Base-by-base conservation (phyloP, 2,888 invertebrate genomes). In the Meganola albula region DNA sequence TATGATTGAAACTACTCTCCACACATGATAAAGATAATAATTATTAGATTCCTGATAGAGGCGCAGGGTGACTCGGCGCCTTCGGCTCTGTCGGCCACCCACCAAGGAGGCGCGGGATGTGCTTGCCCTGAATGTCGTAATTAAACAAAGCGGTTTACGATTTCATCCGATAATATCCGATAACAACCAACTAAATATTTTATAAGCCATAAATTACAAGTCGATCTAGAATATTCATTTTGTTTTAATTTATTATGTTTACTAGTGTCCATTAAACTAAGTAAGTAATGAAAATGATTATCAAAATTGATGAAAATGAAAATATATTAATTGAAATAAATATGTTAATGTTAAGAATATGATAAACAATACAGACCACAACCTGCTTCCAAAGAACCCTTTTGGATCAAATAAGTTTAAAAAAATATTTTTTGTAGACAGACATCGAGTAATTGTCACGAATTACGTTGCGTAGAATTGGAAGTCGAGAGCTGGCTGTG, bases 131-230 rank as follows among this genome's bases (percentile, higher is more conserved):
- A 64, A 66, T 62, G 60, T 61, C 62, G 58, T 73, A 74, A 76
- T 75, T 76, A 77, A 74, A 42, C 34, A 48, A 55, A 42, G 69
- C 57, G 49, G 49, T 49, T 65, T 53, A 60, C 59, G 65, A 69
- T 72, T 67, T 69, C 65, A 70, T 73, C 70, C 65, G 66, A 71
- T 74, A 68, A 60, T 54, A 40, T 31, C 48, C 49, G 67, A 71
- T 67, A 69, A 59, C 54, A 53, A 44, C 45, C 48, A 56, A 61
- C 58, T n/a, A n/a, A n/a, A n/a, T n/a, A n/a, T n/a, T n/a, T n/a
- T n/a, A n/a, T n/a, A n/a, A n/a, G n/a, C n/a, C n/a, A n/a, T n/a
- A n/a, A n/a, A n/a, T n/a, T n/a, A n/a, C n/a, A n/a, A n/a, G n/a
- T n/a, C n/a, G n/a, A n/a, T n/a, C n/a, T n/a, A n/a, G n/a, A n/a